Percentiles rank a stretch among this genome's conserved stretches.
Conservation (phyloP, 2,113 vertebrate genomes). For the Thoracochromis brauschi region DNA sequence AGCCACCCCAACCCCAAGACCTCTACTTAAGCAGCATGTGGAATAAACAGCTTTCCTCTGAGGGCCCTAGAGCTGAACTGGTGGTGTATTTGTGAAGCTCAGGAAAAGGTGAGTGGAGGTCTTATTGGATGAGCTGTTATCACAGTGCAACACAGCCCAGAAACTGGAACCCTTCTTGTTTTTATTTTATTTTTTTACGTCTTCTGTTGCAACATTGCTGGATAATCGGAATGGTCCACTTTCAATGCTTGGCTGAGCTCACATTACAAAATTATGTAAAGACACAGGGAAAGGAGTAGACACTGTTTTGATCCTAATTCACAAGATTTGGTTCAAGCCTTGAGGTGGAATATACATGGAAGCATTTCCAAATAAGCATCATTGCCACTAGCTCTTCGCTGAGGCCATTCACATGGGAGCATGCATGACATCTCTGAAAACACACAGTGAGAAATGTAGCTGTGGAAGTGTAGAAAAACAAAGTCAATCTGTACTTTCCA, state of each 20-base stretch:
- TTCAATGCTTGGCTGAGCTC: conserved; percentile 44
- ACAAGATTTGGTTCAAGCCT: conserved; percentile 53
- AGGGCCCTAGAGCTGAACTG: conserved; percentile 28
- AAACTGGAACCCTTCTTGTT: conserved; percentile 29
- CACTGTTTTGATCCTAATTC: conserved; percentile 53
- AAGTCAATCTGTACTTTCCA: conserved; percentile 45
- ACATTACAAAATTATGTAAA: conserved; percentile 62
- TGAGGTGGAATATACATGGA: conserved; percentile 31
- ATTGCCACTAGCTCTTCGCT: neutral
- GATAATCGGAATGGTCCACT: conserved; percentile 53
- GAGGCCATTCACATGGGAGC: conserved; percentile 1
- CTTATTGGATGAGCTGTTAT: conserved; percentile 63
- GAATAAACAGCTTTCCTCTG: conserved; percentile 69
- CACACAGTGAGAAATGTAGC: neutral
- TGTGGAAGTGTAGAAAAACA: conserved; percentile 40
- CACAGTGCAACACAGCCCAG: conserved; percentile 49
- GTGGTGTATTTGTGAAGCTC: neutral
- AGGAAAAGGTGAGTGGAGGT: conserved; percentile 43
- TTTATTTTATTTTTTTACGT: conserved; percentile 25
- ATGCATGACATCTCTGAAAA: neutral
- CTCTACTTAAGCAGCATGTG: conserved; percentile 56
- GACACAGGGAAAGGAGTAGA: conserved; percentile 53
- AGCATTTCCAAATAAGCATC: conserved; percentile 37
- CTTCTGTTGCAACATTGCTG: conserved; percentile 2
- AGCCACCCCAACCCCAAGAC: conserved; percentile 51